Evolutionary conservation across 2,113 vertebrate species (phyloP).

Genomic region (Hystrix cristata): DNA sequence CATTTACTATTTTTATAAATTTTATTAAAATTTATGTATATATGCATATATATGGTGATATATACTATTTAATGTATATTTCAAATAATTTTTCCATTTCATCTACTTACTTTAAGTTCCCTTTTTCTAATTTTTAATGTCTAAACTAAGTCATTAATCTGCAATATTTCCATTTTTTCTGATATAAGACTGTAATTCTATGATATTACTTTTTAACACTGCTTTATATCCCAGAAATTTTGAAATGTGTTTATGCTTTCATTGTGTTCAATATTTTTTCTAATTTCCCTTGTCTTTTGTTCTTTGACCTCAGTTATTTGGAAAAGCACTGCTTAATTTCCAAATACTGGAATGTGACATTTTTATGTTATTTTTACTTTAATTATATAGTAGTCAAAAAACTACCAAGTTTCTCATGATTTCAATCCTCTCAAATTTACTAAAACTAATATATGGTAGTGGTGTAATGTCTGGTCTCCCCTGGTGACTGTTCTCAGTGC

Average conservation of each 20-base stretch:
- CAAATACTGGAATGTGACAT: neutral
- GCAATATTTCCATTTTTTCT: neutral
- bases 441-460: neutral
- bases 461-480: neutral
- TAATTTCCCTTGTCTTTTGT: neutral
- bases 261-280: neutral
- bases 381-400: neutral
- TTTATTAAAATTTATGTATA: neutral
- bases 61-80: neutral
- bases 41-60: neutral
- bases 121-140: constrained; percentile 16
- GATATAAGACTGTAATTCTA: neutral
- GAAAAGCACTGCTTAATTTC: neutral
- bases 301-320: neutral
- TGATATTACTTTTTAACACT: neutral
- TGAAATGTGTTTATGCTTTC: neutral
- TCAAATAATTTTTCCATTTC: neutral
- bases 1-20: neutral
- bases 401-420: neutral
- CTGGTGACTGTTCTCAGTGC: neutral
- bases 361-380: neutral
- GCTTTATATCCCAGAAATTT: neutral
- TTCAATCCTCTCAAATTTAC: neutral
- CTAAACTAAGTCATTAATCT: neutral
- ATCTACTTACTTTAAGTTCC: neutral